A percentile compares a stretch with the other conserved stretches of the same genome.
Conservation (phyloP, 2,797 vertebrate genomes). For the Oreortyx pictus region DNA sequence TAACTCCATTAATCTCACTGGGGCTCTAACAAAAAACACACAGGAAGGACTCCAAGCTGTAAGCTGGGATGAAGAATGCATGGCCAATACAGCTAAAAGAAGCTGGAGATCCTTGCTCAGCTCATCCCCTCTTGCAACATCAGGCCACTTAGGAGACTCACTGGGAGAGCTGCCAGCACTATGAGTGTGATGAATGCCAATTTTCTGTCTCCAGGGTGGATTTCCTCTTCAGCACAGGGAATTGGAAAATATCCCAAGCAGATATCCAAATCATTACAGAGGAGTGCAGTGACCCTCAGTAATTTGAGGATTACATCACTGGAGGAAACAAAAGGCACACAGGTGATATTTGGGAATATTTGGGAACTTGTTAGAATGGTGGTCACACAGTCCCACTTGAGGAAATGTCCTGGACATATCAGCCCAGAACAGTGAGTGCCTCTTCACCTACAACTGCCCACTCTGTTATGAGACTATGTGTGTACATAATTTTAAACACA, state of each 20-base stretch:
- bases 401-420: not conserved
- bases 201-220: not conserved
- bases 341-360: not conserved
- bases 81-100: not conserved
- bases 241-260: not conserved
- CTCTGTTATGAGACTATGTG: rapidly evolving
- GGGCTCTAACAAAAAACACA: not conserved
- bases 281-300: not conserved
- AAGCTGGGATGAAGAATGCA: not conserved
- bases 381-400: not conserved
- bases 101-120: not conserved
- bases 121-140: not conserved
- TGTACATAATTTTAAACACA: not conserved
- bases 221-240: not conserved
- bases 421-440: not conserved
- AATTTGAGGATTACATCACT: not conserved
- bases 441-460: not conserved
- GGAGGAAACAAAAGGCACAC: not conserved
- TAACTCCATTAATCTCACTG: not conserved
- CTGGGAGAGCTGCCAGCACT: not conserved
- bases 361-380: not conserved
- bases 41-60: not conserved
- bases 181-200: not conserved
- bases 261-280: not conserved
- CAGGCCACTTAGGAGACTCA: not conserved